Conservation (phyloP, 2,797 vertebrate genomes). For the Eremophila alpestris region DNA sequence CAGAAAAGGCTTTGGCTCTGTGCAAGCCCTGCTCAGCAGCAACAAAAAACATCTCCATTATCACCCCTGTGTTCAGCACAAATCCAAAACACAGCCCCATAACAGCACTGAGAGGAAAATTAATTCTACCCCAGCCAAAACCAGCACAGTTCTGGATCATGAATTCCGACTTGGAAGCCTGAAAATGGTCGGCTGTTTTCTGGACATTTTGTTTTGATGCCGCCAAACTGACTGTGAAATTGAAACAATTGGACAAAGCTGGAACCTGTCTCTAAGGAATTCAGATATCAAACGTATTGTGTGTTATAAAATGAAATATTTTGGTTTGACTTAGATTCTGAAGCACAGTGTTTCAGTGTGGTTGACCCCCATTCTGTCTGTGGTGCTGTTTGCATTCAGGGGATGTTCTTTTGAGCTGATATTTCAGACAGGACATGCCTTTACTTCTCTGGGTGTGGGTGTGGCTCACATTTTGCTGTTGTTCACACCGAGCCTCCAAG, state of each 20-base stretch:
- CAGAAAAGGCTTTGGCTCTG: background rate
- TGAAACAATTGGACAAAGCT: background rate
- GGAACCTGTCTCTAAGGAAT: background rate
- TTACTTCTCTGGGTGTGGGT: background rate
- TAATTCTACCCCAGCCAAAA: background rate
- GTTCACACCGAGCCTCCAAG: accelerated
- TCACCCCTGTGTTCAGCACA: background rate
- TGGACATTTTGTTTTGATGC: background rate
- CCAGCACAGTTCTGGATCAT: background rate
- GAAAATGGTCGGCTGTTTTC: background rate
- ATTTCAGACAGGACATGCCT: background rate
- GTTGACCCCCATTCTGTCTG: background rate
- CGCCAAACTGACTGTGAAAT: background rate
- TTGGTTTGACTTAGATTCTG: background rate
- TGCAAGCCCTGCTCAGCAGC: background rate
- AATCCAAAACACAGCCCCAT: background rate
- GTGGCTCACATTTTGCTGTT: accelerated
- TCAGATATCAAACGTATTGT: background rate
- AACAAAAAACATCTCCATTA: background rate
- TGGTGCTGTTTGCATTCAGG: background rate
- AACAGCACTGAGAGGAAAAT: background rate
- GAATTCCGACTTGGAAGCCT: background rate
- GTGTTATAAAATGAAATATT: background rate
- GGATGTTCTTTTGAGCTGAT: background rate
- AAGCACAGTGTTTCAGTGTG: background rate